A percentile compares a stretch with the other conserved stretches of the same genome.
phyloP scores from a whole-genome alignment of 2,888 invertebrate species.

The Fragum sueziense region DNA sequence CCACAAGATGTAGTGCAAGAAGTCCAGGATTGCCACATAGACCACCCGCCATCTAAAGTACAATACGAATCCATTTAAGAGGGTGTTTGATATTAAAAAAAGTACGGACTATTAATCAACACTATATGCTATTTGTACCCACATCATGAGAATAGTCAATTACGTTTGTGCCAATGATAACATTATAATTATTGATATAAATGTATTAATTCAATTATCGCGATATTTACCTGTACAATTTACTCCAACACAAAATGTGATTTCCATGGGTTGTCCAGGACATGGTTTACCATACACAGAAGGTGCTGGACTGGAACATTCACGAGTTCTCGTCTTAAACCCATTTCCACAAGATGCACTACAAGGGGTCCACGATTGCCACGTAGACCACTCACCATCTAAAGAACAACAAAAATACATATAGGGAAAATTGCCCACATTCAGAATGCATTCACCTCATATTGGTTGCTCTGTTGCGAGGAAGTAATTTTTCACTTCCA shows the following conservation, averaged over 20 bases:
- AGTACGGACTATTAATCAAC: neutral
- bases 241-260: neutral
- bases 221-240: neutral
- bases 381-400: slow-evolving; percentile 2
- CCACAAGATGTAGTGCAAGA: slow-evolving; percentile 14
- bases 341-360: slow-evolving; percentile 15
- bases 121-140: neutral
- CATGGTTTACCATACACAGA: neutral
- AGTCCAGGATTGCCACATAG: neutral
- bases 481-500: no score
- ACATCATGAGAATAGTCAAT: neutral
- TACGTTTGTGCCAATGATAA: no score
- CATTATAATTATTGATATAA: no score
- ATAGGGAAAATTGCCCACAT: no score
- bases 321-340: neutral
- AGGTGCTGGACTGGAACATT: slow-evolving; percentile 13
- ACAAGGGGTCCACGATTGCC: slow-evolving; percentile 9
- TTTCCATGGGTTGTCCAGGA: neutral
- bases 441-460: no score
- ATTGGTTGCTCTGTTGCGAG: no score
- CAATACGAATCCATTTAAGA: no score
- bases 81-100: no score
- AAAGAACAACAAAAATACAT: neutral
- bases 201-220: no score
- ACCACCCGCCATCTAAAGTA: slow-evolving; percentile 3